Base-by-base conservation (phyloP, 2,888 invertebrate genomes). In the Neocrepidodera transversa region DNA sequence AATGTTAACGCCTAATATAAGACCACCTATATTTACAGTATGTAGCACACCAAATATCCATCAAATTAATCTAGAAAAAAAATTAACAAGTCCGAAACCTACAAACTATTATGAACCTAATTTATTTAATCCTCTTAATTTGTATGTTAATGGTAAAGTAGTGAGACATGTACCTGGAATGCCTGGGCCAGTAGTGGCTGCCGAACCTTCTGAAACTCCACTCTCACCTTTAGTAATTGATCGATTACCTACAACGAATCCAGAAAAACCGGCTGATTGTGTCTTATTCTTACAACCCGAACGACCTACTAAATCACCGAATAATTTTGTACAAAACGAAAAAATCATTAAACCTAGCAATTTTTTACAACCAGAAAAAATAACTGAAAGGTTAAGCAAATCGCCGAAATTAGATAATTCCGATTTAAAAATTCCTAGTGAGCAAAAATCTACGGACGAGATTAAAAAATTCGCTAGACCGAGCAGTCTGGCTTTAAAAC, bases 161-260 rank as follows among this genome's bases (percentile, higher is more conserved):
- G 90, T 93, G 72, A 90, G 92, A 0, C 89, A 91, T 76, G 92
- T 93, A 8, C 93, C 93, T 4, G 93, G 93, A 10, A 93, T 93
- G 79, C 93, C 93, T 0, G 93, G 93, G 7, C 93, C 93, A 2
- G 70, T 79, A n/a, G 72, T 70, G 6, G 74, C 92, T 0, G 77
- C 78, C 30, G 70, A 70, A 16, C 14, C 63, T 11, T 40, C 74
- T 56, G 64, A 66, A 7, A 47, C 68, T 61, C 64, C 61, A 1
- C 16, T 57, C 20, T 36, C 57, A 7, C 57, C 62, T 4, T 3
- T 47, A 7, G 16, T 36, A 16, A 11, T 43, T 26, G 54, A 47
- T 16, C 14, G 54, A 26, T 18, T 40, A n/a, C 35, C 36, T 13
- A 11, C 14, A 0, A 1, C 4, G 11, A 35, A 50, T 13, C 26